phyloP scores from a whole-genome alignment of 2,797 vertebrate genomes.

The Semaprochilodus insignis region DNA sequence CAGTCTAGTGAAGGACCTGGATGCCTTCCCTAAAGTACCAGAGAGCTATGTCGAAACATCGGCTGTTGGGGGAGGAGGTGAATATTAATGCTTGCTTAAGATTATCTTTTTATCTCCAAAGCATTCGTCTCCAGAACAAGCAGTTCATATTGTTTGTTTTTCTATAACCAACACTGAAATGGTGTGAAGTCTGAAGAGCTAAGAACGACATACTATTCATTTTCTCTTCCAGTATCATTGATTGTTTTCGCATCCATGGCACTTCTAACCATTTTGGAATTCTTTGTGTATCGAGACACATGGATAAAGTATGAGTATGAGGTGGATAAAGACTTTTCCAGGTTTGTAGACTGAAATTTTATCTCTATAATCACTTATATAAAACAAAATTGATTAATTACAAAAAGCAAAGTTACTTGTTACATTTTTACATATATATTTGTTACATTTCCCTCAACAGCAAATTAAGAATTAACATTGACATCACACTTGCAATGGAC shows the following conservation, averaged over 20 bases:
- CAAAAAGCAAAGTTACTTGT: no score
- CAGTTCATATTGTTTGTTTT: not conserved
- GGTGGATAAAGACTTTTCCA: conserved; percentile 95
- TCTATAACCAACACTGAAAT: not conserved
- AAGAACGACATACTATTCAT: not conserved
- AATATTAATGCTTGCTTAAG: not conserved
- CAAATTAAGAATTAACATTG: conserved; percentile 94
- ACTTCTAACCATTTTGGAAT: conserved; percentile 90
- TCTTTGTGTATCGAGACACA: conserved; percentile 92
- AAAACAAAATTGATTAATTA: not conserved
- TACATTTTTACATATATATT: not conserved
- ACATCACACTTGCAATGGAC: conserved; percentile 96
- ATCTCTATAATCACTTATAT: no score
- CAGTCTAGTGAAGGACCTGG: conserved; percentile 91
- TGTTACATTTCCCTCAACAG: conserved; percentile 71
- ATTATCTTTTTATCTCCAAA: not conserved
- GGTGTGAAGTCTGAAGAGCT: not conserved
- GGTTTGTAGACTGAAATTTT: conserved; percentile 70
- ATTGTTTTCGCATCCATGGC: conserved; percentile 92
- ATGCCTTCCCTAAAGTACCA: conserved; percentile 95
- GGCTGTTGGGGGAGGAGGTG: conserved; percentile 92
- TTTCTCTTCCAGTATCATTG: conserved; percentile 84
- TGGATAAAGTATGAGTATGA: conserved; percentile 98
- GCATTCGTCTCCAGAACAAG: not conserved
- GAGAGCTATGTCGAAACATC: conserved; percentile 94